Conservation (phyloP, 2,113 vertebrate species). For the Halcyon senegalensis region DNA sequence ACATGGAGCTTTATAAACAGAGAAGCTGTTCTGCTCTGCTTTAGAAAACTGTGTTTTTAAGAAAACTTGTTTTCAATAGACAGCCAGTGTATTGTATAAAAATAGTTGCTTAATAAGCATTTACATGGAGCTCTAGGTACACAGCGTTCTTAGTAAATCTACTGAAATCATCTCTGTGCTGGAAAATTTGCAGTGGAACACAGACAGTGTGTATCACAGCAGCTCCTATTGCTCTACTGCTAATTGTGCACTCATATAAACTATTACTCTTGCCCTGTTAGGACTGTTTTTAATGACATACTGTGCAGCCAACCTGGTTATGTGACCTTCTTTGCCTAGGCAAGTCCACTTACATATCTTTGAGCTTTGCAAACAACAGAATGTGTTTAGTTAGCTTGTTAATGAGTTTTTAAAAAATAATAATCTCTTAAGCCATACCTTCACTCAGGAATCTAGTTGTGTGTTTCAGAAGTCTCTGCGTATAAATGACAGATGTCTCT, state of each 20-base stretch:
- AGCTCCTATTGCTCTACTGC: background rate
- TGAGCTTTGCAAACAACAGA: background rate
- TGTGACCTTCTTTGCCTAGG: background rate
- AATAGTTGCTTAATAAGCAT: slow-evolving; percentile 33
- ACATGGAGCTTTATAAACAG: slow-evolving; percentile 9
- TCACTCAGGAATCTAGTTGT: background rate
- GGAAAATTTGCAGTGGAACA: background rate
- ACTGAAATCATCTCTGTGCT: background rate
- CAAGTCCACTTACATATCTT: background rate
- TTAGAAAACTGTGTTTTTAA: background rate
- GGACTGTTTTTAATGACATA: background rate
- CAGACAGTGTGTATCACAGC: background rate
- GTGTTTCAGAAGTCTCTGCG: background rate
- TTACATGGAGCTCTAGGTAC: background rate
- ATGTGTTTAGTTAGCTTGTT: background rate
- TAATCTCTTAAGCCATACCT: background rate
- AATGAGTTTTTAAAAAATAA: background rate
- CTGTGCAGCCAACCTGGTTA: background rate
- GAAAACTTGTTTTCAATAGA: slow-evolving; percentile 15
- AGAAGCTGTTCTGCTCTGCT: slow-evolving; percentile 24
- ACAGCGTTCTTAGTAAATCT: background rate
- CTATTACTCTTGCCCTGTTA: background rate
- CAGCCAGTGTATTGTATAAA: slow-evolving; percentile 3
- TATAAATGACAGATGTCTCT: background rate
- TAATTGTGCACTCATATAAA: background rate